Evolutionary conservation across 64 coral and sea anemone species (phyloP), one percentile per base, ranked within the genome.

Genomic region (Acropora tenuis): DNA sequence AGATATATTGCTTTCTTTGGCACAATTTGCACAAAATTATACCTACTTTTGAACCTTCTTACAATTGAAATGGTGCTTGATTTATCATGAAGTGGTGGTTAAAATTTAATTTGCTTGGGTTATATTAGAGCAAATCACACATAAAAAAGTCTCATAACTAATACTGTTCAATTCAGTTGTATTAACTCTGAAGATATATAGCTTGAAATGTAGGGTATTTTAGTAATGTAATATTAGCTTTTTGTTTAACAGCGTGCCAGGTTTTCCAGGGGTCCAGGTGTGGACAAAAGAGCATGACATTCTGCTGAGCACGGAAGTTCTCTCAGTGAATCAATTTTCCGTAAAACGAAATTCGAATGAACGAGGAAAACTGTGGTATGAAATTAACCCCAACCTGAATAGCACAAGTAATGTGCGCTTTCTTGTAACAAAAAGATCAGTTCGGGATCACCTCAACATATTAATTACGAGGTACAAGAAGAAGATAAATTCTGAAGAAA

Each of bases 401-500:
- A 69, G 0, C 67, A 69, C 67, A 69, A 69, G 67, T 84, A 57
- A 57, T 84, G 81, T 84, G 81, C 81, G 17, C 18, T 84, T 84
- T 84, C 63, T 84, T 84, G 81, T 84, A 67, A 84, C 81, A 84
- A 84, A 84, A 84, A 84, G 81, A 61, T 84, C 57, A 65, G 81
- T 84, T 84, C 81, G 81, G 81, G 81, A 84, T 84, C 81, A 66
- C 81, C 81, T 84, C 81, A 68, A 84, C 10, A 84, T 84, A 84
- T 84, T 84, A 67, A 84, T 84, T 84, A 84, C 30, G 49, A 84
- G 80, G 80, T 83, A 83, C 49, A 84, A 20, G 53, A 65, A 84
- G 81, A 84, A 84, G 58, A 84, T 61, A 57, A 84, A 84, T 84
- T 50, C 81, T 84, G 81, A 84, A 84, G 81, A 67, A 84, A 84